phyloP scores from a whole-genome alignment of 2,797 vertebrate genomes.

The Danio aesculapii region DNA sequence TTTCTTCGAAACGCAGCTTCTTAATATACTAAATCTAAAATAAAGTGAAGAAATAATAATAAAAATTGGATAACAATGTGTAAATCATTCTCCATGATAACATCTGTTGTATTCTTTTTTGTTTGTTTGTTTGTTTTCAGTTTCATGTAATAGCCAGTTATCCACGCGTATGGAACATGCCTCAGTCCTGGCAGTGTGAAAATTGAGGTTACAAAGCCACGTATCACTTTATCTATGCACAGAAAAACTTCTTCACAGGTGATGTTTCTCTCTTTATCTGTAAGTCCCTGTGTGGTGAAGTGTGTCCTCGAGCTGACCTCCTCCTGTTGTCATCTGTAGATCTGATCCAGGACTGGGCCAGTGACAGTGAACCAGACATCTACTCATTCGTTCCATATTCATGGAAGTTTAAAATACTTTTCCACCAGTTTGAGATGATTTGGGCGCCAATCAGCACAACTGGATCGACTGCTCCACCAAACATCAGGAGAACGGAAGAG shows the following conservation, averaged over 20 bases:
- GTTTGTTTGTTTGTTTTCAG: constrained; percentile 72
- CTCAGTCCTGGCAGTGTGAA: constrained; percentile 97
- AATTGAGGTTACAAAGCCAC: constrained; percentile 98
- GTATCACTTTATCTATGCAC: constrained; percentile 98
- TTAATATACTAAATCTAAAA: too few species aligned
- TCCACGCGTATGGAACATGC: constrained; percentile 96
- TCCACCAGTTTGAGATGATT: constrained; percentile 99
- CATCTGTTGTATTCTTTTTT: neutral
- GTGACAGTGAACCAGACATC: constrained; percentile 94
- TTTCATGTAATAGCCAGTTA: constrained; percentile 97
- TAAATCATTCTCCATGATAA: neutral
- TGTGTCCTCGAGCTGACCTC: neutral
- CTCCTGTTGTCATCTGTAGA: constrained; percentile 75
- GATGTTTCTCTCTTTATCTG: constrained; percentile 54
- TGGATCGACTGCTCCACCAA: constrained; percentile 99
- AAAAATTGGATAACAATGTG: too few species aligned
- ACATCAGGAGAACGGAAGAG: constrained; percentile 94
- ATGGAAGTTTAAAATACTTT: constrained; percentile 97
- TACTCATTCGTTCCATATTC: constrained; percentile 98
- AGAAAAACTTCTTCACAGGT: constrained; percentile 99
- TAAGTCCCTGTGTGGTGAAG: neutral
- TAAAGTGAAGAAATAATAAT: too few species aligned
- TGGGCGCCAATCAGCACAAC: constrained; percentile 99
- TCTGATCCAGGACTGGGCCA: constrained; percentile 98
- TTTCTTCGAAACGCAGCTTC: too few species aligned